phyloP scores from a whole-genome alignment of 1,140 invertebrate species.

The Panonychus citri region DNA sequence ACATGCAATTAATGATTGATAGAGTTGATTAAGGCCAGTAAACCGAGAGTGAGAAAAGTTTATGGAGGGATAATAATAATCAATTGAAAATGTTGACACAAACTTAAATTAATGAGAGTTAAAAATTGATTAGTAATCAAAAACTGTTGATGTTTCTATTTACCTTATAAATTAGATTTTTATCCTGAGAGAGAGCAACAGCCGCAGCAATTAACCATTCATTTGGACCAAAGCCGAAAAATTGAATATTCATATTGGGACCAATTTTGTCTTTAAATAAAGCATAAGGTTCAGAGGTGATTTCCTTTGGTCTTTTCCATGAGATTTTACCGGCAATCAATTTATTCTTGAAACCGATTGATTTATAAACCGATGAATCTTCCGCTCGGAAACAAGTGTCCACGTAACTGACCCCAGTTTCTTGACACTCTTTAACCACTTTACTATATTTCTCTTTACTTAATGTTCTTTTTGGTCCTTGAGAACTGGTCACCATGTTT shows the following conservation, averaged over 20 bases:
- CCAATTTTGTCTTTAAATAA: conserved; percentile 2
- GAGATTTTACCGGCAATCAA: conserved; percentile 2
- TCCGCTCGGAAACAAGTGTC: conserved; percentile 2
- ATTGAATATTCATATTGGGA: not conserved
- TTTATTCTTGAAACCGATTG: not conserved
- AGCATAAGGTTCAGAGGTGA: not conserved
- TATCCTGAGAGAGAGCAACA: not conserved
- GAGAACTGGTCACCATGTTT: no score
- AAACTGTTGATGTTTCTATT: not conserved
- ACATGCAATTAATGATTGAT: no score
- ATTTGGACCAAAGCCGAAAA: conserved; percentile 4
- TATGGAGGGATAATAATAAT: no score
- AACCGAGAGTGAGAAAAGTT: no score
- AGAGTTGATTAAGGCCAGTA: no score
- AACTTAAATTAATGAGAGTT: not conserved
- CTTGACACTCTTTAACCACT: not conserved
- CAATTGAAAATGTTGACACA: no score
- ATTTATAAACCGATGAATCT: conserved; percentile 1
- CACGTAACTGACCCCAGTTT: conserved; percentile 4
- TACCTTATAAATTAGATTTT: not conserved
- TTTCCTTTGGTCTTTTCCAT: conserved; percentile 7
- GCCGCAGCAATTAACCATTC: conserved; percentile 7
- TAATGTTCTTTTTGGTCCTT: no score
- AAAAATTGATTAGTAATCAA: not conserved
- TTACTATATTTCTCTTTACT: no score